Conservation (phyloP, 2,113 vertebrate species). For the Tangachromis dhanisi region DNA sequence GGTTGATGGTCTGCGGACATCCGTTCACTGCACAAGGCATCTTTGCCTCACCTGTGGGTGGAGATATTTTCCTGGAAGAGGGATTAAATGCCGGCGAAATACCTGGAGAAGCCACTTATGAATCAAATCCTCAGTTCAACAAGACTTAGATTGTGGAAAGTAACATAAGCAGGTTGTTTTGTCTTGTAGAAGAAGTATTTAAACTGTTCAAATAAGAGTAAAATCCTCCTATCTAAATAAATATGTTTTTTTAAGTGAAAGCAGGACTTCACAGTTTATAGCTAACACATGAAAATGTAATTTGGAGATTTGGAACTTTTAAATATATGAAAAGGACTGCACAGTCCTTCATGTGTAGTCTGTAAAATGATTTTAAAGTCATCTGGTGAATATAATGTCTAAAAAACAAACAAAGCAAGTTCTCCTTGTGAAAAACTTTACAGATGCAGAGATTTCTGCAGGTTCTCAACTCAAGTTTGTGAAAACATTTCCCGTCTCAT, state of each 20-base stretch:
- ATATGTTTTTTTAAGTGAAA: background rate
- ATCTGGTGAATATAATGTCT: background rate
- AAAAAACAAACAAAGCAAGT: background rate
- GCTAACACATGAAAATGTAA: background rate
- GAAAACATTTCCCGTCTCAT: background rate
- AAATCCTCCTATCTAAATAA: background rate
- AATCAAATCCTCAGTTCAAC: background rate
- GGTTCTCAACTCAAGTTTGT: background rate
- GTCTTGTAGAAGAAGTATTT: background rate
- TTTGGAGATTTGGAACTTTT: background rate
- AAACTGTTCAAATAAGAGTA: background rate
- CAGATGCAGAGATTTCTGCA: background rate
- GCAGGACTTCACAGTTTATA: background rate
- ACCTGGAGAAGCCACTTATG: background rate
- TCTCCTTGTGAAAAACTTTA: background rate
- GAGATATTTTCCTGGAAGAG: background rate
- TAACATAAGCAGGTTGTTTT: background rate
- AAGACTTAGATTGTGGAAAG: background rate
- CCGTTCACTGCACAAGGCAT: background rate
- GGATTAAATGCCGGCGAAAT: constrained; percentile 3
- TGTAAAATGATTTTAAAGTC: background rate
- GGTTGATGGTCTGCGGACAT: constrained; percentile 21
- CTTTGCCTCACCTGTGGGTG: constrained; percentile 1
- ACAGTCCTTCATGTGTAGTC: background rate
- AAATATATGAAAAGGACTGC: background rate